A percentile compares a stretch with the other conserved stretches of the same genome.
Evolutionary conservation across 2,888 invertebrate genomes (phyloP).

Genomic region (Scaptomyza caliginosa): DNA sequence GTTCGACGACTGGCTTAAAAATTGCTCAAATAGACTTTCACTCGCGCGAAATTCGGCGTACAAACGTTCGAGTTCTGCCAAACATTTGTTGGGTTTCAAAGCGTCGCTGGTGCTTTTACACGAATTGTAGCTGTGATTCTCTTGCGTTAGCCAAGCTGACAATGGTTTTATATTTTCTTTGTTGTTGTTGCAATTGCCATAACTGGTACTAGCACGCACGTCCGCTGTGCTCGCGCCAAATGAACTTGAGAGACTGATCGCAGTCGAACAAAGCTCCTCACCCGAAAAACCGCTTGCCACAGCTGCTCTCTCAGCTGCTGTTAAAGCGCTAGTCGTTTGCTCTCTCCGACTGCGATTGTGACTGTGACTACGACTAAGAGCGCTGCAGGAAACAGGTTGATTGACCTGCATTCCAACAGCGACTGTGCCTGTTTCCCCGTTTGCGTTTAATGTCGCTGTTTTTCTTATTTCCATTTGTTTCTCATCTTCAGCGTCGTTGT

Average conservation of each 20-base stretch:
- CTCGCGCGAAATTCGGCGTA: constrained; percentile 82
- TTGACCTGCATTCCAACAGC: constrained; percentile 73
- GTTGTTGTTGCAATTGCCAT: constrained; percentile 8
- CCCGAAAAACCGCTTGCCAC: constrained; percentile 22
- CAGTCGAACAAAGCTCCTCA: constrained; percentile 35
- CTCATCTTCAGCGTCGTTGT: constrained; percentile 24
- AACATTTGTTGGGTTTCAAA: constrained; percentile 81
- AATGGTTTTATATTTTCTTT: constrained; percentile 44
- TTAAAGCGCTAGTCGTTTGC: neutral
- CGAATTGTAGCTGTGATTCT: constrained; percentile 44
- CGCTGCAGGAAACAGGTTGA: constrained; percentile 79
- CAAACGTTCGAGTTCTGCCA: constrained; percentile 81
- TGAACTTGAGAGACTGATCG: constrained; percentile 81
- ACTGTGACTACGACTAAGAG: constrained; percentile 27
- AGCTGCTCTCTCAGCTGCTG: constrained; percentile 15
- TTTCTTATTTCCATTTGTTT: constrained; percentile 41
- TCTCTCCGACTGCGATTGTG: constrained; percentile 21
- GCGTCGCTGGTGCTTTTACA: constrained; percentile 40
- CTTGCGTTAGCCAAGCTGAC: constrained; percentile 48
- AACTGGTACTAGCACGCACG: constrained; percentile 17
- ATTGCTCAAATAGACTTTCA: constrained; percentile 79
- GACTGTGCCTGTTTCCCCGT: constrained; percentile 39
- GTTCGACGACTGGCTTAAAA: constrained; percentile 35
- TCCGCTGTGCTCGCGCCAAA: constrained; percentile 71
- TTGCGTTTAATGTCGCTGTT: constrained; percentile 38